Percentiles rank a stretch among this genome's conserved stretches.
Evolutionary conservation across 2,113 vertebrate species (phyloP).

Genomic region (Heliornis fulica): DNA sequence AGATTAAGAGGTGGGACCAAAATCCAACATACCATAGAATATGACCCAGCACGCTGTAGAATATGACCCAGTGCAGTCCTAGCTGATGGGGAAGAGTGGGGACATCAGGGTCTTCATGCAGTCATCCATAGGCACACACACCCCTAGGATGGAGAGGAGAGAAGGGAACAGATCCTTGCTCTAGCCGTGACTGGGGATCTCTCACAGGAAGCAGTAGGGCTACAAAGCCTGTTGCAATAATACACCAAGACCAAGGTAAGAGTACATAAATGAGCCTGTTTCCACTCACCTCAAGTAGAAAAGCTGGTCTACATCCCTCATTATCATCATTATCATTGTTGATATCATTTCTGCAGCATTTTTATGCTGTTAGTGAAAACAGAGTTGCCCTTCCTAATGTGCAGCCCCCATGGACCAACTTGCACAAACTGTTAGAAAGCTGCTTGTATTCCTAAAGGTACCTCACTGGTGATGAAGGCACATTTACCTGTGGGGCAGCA

Average conservation of each 20-base stretch:
- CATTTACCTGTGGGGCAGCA: not conserved
- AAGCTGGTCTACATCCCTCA: not conserved
- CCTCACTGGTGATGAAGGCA: not conserved
- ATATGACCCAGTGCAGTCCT: not conserved
- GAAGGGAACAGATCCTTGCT: not conserved
- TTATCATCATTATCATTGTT: too few relatives aligned
- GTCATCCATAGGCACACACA: not conserved
- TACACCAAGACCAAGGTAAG: not conserved
- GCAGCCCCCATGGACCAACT: not conserved
- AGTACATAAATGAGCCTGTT: not conserved
- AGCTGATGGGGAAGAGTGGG: not conserved
- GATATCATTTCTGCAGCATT: not conserved
- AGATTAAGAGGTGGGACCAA: not conserved
- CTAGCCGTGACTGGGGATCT: not conserved
- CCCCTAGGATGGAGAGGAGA: not conserved
- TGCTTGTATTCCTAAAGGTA: fast-evolving
- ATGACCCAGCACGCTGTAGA: not conserved
- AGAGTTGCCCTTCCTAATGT: not conserved
- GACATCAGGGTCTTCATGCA: not conserved
- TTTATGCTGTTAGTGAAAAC: not conserved
- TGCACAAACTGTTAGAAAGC: not conserved
- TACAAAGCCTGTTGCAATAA: not conserved
- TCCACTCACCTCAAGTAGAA: not conserved
- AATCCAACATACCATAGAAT: not conserved
- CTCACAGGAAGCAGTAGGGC: not conserved